phyloP scores from a whole-genome alignment of 2,888 invertebrate genomes.

The Syrista parreyssii region DNA sequence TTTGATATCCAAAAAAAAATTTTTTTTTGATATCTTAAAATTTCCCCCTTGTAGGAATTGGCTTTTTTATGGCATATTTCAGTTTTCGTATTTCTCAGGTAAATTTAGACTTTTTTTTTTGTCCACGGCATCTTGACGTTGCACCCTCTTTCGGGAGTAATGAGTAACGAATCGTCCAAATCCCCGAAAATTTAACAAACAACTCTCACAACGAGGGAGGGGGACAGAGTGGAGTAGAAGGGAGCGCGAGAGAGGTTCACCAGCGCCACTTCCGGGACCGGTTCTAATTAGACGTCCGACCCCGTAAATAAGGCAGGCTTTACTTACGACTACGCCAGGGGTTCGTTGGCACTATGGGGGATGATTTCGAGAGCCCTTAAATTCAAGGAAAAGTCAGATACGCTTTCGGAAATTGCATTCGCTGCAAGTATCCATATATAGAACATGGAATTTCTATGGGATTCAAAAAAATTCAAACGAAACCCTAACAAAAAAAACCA shows the following conservation, averaged over 20 bases:
- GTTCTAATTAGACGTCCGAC: slow-evolving; percentile 46
- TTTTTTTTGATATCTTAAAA: neutral
- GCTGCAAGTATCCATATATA: neutral
- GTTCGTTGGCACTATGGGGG: neutral
- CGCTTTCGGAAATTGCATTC: neutral
- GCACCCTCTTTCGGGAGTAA: neutral
- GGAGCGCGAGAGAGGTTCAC: neutral
- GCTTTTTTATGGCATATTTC: neutral
- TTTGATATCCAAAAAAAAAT: no score
- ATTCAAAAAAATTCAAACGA: neutral
- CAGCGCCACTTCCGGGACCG: slow-evolving; percentile 27
- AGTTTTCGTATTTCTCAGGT: neutral
- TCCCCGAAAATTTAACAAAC: slow-evolving; percentile 39
- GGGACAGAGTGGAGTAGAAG: slow-evolving; percentile 15
- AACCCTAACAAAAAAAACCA: neutral
- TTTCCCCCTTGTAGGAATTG: neutral
- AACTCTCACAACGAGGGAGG: neutral
- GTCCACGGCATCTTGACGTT: neutral
- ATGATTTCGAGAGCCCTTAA: neutral
- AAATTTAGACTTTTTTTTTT: neutral
- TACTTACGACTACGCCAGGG: neutral
- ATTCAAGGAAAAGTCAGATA: neutral
- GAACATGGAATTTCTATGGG: neutral
- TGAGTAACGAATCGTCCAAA: slow-evolving; percentile 33
- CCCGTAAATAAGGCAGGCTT: slow-evolving; percentile 46